Base-by-base conservation (phyloP, 2,113 vertebrate genomes). In the Panurus biarmicus region DNA sequence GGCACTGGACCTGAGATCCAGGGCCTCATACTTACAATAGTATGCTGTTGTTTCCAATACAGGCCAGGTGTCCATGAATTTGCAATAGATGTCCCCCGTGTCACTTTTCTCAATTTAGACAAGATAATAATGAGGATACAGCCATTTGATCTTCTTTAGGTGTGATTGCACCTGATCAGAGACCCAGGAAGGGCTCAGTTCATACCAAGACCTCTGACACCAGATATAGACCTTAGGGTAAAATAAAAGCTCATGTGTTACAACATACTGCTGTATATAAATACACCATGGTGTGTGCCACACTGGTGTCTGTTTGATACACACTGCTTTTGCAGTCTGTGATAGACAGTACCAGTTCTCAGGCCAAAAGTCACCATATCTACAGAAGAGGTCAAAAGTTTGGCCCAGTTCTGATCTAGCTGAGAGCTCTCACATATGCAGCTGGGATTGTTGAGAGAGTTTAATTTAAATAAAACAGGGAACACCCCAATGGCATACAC, bases 1-100 rank as follows among this genome's bases (percentile, higher is more conserved):
- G 28, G 16, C 4, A 2, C 19, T 70, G 45, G 11, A 44, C 11
- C 5, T 0, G 0, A 65, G 40, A 61, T 65, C 12, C 67, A 64
- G 19, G 11, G 19, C 31, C 11, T 83, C 24, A 64, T 58, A 22
- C 19, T 9, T 29, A 35, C 14, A 44, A 5, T 8, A 23, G 9
- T 9, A 53, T 53, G 38, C 6, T 40, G 1, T 14, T 65, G 14
- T 17, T 85, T 82, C 57, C 38, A 67, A 1, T 35, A 40, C 50
- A 17, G 44, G 14, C 36, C 33, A 31, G 11, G 28, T 25, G 28
- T 28, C 22, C 13, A 4, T 33, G 26, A 51, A 14, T 60, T 90
- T 51, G 17, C 35, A 79, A 26, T 9, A 42, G 16, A 54, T 26
- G 17, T 33, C 91, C 50, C 9, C 16, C 3, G 0, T n/a, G 12